phyloP scores from a whole-genome alignment of 2,113 vertebrate genomes.

The Toxotes jaculatrix region DNA sequence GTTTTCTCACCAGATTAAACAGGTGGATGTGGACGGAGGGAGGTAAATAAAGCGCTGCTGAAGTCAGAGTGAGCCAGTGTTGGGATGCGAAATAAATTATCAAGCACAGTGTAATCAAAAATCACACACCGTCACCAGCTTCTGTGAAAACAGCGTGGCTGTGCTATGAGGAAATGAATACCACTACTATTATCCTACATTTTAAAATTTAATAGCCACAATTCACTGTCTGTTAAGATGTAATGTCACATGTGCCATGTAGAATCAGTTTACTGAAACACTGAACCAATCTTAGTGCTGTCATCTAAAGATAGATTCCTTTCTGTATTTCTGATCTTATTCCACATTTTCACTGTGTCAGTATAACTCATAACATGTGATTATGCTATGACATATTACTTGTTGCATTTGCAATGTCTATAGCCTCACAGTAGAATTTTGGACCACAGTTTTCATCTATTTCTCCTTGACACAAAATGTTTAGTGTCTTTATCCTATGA shows the following conservation, averaged over 20 bases:
- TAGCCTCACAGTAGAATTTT: not conserved
- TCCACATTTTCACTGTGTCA: not conserved
- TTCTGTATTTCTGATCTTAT: not conserved
- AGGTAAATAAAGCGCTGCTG: not conserved
- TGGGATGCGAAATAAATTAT: conserved; percentile 17
- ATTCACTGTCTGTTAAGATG: not conserved
- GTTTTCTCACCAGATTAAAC: conserved; percentile 6
- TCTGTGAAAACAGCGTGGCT: not conserved
- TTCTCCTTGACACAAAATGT: not conserved
- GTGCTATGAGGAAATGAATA: not conserved
- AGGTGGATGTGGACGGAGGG: conserved; percentile 16
- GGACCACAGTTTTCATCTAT: not conserved
- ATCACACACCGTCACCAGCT: not conserved
- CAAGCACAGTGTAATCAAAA: not conserved
- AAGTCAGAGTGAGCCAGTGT: conserved; percentile 17
- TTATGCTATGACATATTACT: not conserved
- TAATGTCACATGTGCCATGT: not conserved
- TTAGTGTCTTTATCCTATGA: not conserved
- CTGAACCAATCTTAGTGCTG: no score
- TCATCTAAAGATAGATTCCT: not conserved
- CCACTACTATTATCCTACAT: no score
- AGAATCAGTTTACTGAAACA: not conserved
- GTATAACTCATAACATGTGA: not conserved
- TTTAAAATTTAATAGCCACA: not conserved
- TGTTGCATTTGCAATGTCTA: not conserved